These are phyloP conservation scores for Falcunculus frontatus DNA, from an alignment of 2,113 vertebrate species.

Conservation along the genomic window DNA sequence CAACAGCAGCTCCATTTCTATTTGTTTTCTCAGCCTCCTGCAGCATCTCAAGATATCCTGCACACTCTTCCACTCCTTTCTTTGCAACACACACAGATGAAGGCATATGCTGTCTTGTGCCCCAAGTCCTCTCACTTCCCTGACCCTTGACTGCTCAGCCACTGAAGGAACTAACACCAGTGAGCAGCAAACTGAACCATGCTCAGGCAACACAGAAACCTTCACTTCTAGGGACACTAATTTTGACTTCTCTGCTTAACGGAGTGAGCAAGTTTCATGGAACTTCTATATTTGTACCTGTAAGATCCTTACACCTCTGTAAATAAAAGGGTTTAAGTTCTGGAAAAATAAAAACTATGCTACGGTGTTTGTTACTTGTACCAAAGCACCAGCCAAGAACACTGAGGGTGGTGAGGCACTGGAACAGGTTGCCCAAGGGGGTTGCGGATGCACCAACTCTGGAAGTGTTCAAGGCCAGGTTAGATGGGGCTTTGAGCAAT, in stretches of 20 bases:
- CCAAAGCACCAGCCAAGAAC: background rate
- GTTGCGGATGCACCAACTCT: background rate
- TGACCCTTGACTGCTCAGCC: background rate
- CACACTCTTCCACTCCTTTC: background rate
- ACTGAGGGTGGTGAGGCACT: background rate
- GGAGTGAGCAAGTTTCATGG: background rate
- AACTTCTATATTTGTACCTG: background rate
- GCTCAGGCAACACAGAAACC: background rate
- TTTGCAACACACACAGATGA: background rate
- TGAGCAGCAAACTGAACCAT: background rate
- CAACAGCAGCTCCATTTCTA: background rate
- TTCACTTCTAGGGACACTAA: accelerated
- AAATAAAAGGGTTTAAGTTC: background rate
- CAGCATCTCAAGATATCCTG: background rate
- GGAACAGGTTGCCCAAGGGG: background rate
- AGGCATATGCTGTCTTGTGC: accelerated
- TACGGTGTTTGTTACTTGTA: background rate
- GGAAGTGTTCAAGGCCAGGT: background rate
- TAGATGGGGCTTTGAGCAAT: background rate
- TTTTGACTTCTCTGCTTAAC: background rate
- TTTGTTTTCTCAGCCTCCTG: background rate
- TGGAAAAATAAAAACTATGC: background rate
- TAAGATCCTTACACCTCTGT: background rate
- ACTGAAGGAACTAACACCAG: background rate
- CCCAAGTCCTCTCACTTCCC: accelerated